Evolutionary conservation across 2,888 invertebrate genomes (phyloP).

Genomic region (Leucoma salicis): DNA sequence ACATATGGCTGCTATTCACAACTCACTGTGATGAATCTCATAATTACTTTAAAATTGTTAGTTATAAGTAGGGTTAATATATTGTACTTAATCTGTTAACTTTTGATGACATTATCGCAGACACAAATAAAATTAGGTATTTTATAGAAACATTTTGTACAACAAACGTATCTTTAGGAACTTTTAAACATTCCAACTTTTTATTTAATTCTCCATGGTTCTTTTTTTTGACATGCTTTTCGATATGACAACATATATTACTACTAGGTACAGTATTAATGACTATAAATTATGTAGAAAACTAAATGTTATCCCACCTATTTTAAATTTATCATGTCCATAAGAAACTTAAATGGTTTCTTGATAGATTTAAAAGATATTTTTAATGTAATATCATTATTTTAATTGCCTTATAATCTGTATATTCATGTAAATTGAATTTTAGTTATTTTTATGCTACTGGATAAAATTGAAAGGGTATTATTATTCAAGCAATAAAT

Average conservation of each 20-base stretch:
- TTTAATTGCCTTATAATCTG: too few relatives aligned
- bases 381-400: too few relatives aligned
- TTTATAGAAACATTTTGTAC: conserved; percentile 15
- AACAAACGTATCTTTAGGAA: conserved; percentile 18
- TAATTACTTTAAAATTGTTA: conserved; percentile 32
- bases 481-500: too few relatives aligned
- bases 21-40: conserved; percentile 51
- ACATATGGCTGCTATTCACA: conserved; percentile 10
- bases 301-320: background rate
- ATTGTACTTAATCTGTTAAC: conserved; percentile 25
- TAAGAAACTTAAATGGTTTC: too few relatives aligned
- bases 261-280: background rate
- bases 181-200: conserved; percentile 11
- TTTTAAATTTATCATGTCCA: background rate
- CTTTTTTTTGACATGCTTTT: too few relatives aligned
- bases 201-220: background rate
- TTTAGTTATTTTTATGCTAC: too few relatives aligned
- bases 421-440: too few relatives aligned
- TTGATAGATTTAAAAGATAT: too few relatives aligned
- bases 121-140: conserved; percentile 21
- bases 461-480: too few relatives aligned
- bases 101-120: conserved; percentile 26
- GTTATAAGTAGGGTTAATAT: conserved; percentile 28
- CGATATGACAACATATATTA: background rate
- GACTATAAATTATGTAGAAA: background rate